Evolutionary conservation across 2,113 vertebrate genomes (phyloP).

Genomic region (Clarias batrachus): DNA sequence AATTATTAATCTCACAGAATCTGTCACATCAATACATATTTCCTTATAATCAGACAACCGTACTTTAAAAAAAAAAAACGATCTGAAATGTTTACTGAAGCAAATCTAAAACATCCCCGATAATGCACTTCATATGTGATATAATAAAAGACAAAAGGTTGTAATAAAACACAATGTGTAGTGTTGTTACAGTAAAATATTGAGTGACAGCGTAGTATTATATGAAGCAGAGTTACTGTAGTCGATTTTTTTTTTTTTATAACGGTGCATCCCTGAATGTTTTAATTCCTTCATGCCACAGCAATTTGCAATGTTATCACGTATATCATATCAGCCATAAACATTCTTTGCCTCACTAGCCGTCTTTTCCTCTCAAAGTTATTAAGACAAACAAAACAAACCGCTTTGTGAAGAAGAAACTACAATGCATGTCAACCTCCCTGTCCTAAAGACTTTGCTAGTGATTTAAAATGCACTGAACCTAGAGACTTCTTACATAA

Average conservation of each 20-base stretch:
- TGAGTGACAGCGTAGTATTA: neutral
- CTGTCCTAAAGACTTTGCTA: neutral
- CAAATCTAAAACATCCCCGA: no score
- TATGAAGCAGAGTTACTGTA: neutral
- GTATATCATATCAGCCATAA: neutral
- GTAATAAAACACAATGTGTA: neutral
- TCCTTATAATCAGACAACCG: slow-evolving; percentile 13
- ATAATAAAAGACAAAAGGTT: neutral
- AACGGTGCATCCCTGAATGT: neutral
- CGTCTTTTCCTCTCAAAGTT: neutral
- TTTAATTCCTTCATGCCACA: neutral
- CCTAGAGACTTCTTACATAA: neutral
- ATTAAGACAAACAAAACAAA: neutral
- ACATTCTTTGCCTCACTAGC: neutral
- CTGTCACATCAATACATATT: slow-evolving; percentile 29
- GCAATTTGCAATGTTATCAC: neutral
- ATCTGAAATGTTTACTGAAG: neutral
- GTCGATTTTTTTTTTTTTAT: neutral
- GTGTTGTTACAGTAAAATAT: neutral
- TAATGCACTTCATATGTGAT: neutral
- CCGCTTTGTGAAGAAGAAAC: neutral
- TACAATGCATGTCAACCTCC: neutral
- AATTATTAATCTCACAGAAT: neutral
- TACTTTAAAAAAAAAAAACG: neutral
- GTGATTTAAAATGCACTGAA: neutral